Evolutionary conservation across 2,888 invertebrate species (phyloP), one percentile per base, ranked within the genome.

Genomic region (Cheilosia pagana): DNA sequence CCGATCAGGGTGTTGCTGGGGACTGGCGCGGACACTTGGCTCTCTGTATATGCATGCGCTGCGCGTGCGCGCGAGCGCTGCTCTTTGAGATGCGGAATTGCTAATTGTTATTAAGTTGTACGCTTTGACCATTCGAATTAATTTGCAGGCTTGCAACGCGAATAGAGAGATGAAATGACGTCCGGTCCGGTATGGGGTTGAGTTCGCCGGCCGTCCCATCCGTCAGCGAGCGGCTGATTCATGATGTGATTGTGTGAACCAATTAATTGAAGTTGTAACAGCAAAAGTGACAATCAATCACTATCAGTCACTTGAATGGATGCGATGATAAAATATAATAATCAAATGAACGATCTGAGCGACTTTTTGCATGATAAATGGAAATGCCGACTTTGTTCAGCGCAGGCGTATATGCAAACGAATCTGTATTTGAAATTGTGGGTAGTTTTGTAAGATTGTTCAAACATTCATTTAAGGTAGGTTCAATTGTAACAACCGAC

Each of bases 121-220:
- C 75, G 81, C 85, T 85, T 85, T 85, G 85, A 76, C 85, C 85
- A 85, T 85, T 74, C 74, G 78, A 83, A 83, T 83, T 85, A 85
- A 81, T 85, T 79, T 79, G 79, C 65, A 16, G 25, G 45, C 59
- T 79, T 31, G 53, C 19, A 41, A 7, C 41, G 25, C n/a, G 59
- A 53, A 6, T 31, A 6, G 45, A 31, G 14, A 21, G 25, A 10
- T 19, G 16, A 23, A 12, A 53, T 60, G 55, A 68, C 62, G 81
- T 71, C 71, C 75, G 75, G 81, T 71, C 71, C 75, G 75, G 75
- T 75, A 70, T 81, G 55, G 68, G 63, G 63, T 70, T 75, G 50
- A 45, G 81, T 75, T 75, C 63, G 52, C 57, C 21, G 28, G 14
- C 23, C 31, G 10, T 5, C 31, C 28, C 31, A 3, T 25, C 48